A percentile compares a stretch with the other conserved stretches of the same genome.
These are phyloP conservation scores for Lucilia cuprina DNA, from an alignment of 1,140 invertebrate genomes.

Conservation along the genomic window DNA sequence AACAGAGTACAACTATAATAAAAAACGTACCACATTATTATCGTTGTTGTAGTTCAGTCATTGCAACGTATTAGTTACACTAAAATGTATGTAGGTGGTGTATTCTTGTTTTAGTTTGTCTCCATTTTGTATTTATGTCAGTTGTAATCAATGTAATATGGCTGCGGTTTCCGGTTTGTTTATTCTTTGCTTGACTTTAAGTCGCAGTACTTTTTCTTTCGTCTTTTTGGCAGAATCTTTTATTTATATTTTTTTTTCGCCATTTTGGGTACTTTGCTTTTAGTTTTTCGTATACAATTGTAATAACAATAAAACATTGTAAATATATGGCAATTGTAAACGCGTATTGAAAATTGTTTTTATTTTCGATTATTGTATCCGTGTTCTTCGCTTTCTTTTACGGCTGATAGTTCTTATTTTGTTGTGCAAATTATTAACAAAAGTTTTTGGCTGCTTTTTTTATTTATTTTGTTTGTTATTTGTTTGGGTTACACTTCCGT, in stretches of 20 bases:
- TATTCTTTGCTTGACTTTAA: not conserved
- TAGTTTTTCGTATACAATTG: not conserved
- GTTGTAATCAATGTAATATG: constrained; percentile 30
- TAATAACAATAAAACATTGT: not conserved
- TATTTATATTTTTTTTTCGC: not conserved
- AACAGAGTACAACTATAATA: no score
- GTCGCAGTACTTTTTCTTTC: not conserved
- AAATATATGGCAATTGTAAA: constrained; percentile 13
- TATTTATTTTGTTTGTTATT: not conserved
- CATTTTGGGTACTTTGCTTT: not conserved
- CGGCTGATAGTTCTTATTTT: not conserved
- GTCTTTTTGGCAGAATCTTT: not conserved
- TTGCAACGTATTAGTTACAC: not conserved
- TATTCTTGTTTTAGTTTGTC: not conserved
- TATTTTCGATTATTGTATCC: not conserved
- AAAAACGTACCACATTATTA: not conserved
- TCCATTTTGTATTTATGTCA: constrained; percentile 21
- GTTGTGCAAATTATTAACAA: constrained; percentile 13
- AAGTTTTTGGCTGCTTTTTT: not conserved
- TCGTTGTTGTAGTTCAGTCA: not conserved
- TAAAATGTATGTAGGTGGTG: not conserved
- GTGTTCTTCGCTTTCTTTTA: not conserved
- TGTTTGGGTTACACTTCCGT: constrained; percentile 7
- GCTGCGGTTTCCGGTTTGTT: constrained; percentile 18
- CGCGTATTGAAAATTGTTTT: not conserved